Percentiles rank a stretch among this genome's conserved stretches.
phyloP scores from a whole-genome alignment of 2,888 invertebrate species.

The Scaptomyza reducta region DNA sequence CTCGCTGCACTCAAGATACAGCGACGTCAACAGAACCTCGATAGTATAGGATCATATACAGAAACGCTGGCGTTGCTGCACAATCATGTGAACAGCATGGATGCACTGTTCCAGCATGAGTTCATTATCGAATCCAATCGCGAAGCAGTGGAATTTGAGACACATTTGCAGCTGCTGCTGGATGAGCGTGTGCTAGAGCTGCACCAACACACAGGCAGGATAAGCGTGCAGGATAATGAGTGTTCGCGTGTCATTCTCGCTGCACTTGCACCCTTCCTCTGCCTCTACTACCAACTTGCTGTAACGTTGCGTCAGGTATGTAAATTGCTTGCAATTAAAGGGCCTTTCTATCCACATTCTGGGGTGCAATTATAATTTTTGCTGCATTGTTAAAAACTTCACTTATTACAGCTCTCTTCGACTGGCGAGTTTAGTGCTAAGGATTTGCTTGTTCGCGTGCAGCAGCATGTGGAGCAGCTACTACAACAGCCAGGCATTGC shows the following conservation, averaged over 20 bases:
- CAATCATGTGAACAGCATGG: constrained; percentile 65
- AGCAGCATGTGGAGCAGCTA: constrained; percentile 86
- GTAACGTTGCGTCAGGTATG: constrained; percentile 85
- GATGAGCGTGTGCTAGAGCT: constrained; percentile 70
- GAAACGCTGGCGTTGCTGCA: constrained; percentile 56
- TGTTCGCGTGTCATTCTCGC: constrained; percentile 85
- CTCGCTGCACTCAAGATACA: constrained; percentile 82
- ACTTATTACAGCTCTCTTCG: constrained; percentile 60
- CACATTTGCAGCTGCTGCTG: constrained; percentile 79
- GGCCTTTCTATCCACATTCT: too few species aligned
- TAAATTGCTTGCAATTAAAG: constrained; percentile 10
- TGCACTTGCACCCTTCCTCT: constrained; percentile 87
- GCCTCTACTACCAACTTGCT: constrained; percentile 86
- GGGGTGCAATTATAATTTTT: background rate
- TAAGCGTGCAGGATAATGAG: constrained; percentile 71
- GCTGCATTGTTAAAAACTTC: background rate
- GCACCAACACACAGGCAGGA: constrained; percentile 78
- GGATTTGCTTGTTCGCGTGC: constrained; percentile 86
- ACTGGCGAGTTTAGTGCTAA: constrained; percentile 84
- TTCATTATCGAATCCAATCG: constrained; percentile 87
- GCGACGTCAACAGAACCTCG: constrained; percentile 46
- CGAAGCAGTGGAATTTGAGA: constrained; percentile 85
- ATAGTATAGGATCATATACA: constrained; percentile 22
- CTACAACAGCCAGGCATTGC: constrained; percentile 75
- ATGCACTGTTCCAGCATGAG: constrained; percentile 87